Base-by-base conservation (phyloP, 2,888 invertebrate genomes). In the Pristionchus fissidentatus region DNA sequence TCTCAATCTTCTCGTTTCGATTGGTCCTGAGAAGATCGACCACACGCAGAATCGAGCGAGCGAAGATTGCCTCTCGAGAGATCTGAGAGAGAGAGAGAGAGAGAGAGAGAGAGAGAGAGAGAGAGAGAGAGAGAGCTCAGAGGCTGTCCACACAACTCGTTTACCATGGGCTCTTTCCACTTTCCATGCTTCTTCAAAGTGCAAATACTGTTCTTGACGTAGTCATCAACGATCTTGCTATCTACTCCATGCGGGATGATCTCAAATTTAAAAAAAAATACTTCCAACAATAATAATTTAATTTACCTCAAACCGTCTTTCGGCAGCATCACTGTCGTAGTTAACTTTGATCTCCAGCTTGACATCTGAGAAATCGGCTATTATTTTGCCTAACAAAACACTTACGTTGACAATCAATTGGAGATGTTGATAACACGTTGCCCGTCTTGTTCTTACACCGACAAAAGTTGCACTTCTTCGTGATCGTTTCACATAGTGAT, bases 121-220 rank as follows among this genome's bases (percentile, higher is more conserved):
- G 10, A 13, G 3, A 32, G 13, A n/a, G 29, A 35, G 13, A 32
- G 35, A 15, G n/a, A n/a, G n/a, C n/a, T n/a, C n/a, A n/a, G n/a
- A n/a, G n/a, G n/a, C n/a, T n/a, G n/a, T n/a, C n/a, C n/a, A 22
- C 5, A 32, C 15, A 3, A 66, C 66, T 66, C 19, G n/a, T n/a
- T n/a, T n/a, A 66, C 66, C 35, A 41, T n/a, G 15, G 75, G 75
- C 19, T 75, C 49, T 13, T 46, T 75, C 75, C 75, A 75, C 75
- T 75, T 75, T n/a, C 75, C 75, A 13, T 32, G 29, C 75, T 29
- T 29, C 32, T 75, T 75, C 29, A 75, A n/a, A 26, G 0, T 49
- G 10, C 46, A 29, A 46, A 46, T 75, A 75, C 46, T 46, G 29
- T 8, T 75, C 29, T 43, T 46, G 0, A 75, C 75, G 32, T 75